Conservation (phyloP, 2,888 invertebrate species). For the Brenthis hecate region DNA sequence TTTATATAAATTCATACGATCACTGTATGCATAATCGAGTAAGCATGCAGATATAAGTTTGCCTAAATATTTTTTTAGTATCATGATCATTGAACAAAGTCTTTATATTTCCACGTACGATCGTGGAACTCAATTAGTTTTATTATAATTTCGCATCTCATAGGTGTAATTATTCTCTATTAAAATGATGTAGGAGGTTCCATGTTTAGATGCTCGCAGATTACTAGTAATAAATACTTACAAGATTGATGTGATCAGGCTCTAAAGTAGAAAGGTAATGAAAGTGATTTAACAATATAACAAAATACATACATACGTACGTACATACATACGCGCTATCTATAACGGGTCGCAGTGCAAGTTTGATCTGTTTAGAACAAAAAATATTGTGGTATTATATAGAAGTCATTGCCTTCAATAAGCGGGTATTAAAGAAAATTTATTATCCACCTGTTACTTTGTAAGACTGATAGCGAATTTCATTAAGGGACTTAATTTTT, state of each 20-base stretch:
- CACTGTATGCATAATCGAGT: no score
- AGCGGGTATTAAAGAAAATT: not conserved
- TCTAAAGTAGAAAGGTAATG: conserved; percentile 66
- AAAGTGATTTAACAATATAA: conserved; percentile 66
- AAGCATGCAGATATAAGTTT: no score
- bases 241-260: conserved; percentile 60
- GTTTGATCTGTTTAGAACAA: conserved; percentile 37
- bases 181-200: conserved; percentile 16
- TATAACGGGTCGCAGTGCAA: conserved; percentile 32
- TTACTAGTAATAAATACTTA: conserved; percentile 38
- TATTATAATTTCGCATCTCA: no score
- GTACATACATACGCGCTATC: not conserved
- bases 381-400: conserved; percentile 33
- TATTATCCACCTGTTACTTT: not conserved
- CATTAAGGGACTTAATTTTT: no score
- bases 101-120: no score
- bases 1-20: no score
- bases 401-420: conserved; percentile 38
- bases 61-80: no score
- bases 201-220: conserved; percentile 14
- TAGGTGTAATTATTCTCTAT: not conserved
- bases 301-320: conserved; percentile 29
- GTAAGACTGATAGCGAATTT: not conserved
- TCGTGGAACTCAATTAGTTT: no score
- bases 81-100: no score